These are phyloP conservation scores for Sula dactylatra DNA, from an alignment of 2,113 vertebrate species.

Conservation along the genomic window DNA sequence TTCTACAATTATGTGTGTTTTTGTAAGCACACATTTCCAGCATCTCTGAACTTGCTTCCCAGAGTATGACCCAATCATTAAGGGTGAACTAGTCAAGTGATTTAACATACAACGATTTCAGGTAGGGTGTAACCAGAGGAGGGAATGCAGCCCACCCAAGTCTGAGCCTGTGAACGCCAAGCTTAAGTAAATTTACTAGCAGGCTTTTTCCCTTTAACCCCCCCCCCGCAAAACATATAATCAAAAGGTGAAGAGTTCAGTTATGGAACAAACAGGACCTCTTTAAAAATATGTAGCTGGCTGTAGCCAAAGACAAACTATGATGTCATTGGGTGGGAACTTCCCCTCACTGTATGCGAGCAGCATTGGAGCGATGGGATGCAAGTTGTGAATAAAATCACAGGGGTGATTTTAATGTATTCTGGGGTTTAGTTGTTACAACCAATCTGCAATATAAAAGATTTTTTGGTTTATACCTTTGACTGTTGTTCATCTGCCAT, in stretches of 20 bases:
- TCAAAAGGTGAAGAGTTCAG: constrained; percentile 66
- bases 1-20: background rate
- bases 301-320: constrained; percentile 52
- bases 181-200: constrained; percentile 17
- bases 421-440: background rate
- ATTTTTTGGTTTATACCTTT: background rate
- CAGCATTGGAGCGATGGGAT: background rate
- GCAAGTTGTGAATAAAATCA: background rate
- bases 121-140: constrained; percentile 57
- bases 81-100: constrained; percentile 35
- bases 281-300: constrained; percentile 45
- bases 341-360: constrained; percentile 16
- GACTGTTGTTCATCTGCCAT: background rate
- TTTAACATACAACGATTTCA: constrained; percentile 41
- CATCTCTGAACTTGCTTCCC: constrained; percentile 23
- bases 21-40: background rate
- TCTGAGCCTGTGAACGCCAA: constrained; percentile 6
- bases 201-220: background rate
- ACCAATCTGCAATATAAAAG: background rate
- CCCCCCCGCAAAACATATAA: background rate
- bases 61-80: constrained; percentile 20
- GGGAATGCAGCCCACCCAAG: constrained; percentile 48
- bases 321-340: constrained; percentile 70
- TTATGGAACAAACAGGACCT: constrained; percentile 53
- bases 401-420: background rate